Base-by-base conservation (phyloP, 2,888 invertebrate species). In the Standfussiana lucernea region DNA sequence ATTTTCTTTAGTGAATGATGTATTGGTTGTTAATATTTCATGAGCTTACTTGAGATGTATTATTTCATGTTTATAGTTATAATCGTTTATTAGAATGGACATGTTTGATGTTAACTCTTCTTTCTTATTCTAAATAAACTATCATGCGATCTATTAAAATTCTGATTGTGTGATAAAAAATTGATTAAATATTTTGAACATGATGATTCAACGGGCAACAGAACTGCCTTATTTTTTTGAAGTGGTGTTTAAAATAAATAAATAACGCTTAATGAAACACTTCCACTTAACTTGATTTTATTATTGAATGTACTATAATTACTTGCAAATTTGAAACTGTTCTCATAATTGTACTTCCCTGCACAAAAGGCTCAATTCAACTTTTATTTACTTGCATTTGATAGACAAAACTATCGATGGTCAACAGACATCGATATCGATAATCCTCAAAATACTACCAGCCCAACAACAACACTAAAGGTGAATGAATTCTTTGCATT, bases 401-500 rank as follows among this genome's bases (percentile, higher is more conserved):
- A 24, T 21, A n/a, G 10, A 21, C 11, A 37, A 37, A 65, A 32
- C 21, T 42, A 24, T 32, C 2, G 24, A 2, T 40, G 40, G 8
- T 28, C 13, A 37, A 13, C n/a, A 13, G 6, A 37, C 53, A 72
- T 88, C 89, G 89, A 90, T 88, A 84, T 89, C 87, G 89, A 87
- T 72, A 79, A 37, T 62, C 64, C 65, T 62, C 65, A 50, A 82
- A 79, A 65, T 37, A 50, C 71, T 40, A 73, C 75, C 72, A 80
- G 37, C 82, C 75, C 59, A 66, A 83, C 62, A 80, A 87, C 95
- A 89, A 86, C 94, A 91, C 94, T 93, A 95, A 93, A 95, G 94
- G 94, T 95, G 94, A 95, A 95, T 94, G 95, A 95, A 95, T 95
- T 95, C 96, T 93, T 95, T 93, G 95, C 95, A 95, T 95, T 95